These are phyloP conservation scores for Artibeus lituratus DNA, from an alignment of 2,797 vertebrate species.

Conservation along the genomic window DNA sequence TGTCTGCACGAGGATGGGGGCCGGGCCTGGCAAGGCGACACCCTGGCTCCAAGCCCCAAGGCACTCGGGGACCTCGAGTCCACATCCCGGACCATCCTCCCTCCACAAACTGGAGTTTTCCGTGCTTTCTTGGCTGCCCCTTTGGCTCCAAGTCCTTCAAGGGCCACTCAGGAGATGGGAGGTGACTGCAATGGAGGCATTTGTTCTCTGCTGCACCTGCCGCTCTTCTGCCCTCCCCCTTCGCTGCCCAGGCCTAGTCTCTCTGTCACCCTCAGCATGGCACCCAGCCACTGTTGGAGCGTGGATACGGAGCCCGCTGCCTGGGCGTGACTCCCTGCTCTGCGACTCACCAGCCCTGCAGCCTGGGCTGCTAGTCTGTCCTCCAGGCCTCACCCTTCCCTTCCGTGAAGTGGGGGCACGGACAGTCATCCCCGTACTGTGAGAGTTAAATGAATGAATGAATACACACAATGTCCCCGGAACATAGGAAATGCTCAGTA, in stretches of 20 bases:
- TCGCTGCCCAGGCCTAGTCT: neutral
- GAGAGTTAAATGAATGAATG: neutral
- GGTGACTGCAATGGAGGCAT: fast-evolving
- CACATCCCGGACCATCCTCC: neutral
- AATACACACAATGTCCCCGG: neutral
- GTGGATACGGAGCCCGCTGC: fast-evolving
- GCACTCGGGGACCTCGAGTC: neutral
- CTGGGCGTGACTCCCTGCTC: neutral
- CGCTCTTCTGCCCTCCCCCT: neutral
- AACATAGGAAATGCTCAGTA: neutral
- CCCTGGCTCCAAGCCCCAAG: conserved; percentile 12
- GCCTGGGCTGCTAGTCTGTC: neutral
- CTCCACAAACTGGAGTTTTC: neutral
- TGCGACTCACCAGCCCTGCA: neutral
- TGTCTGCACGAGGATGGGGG: conserved; percentile 1
- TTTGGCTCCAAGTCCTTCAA: neutral
- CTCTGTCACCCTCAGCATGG: neutral
- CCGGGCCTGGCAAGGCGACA: conserved; percentile 68
- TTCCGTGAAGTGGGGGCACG: neutral
- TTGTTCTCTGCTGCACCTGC: no score
- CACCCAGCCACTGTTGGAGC: fast-evolving
- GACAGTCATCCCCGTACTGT: neutral
- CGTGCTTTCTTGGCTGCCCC: neutral
- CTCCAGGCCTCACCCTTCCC: neutral
- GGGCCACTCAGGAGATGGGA: neutral